Conservation (phyloP, 2,888 invertebrate genomes). For the Drosophila yooni region DNA sequence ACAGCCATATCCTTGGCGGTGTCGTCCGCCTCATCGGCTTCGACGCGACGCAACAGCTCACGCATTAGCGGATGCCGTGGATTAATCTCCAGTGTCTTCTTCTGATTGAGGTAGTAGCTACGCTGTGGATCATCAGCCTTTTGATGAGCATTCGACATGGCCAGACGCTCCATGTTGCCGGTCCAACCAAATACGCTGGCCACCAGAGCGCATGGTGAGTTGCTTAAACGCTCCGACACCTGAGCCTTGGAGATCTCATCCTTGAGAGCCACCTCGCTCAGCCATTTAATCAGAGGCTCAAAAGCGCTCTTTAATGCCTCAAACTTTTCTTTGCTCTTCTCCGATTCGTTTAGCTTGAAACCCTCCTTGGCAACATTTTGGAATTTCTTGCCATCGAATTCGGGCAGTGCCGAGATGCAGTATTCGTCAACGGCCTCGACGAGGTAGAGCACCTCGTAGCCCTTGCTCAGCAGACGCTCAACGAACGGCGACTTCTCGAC, state of each 20-base stretch:
- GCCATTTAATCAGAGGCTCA: constrained; percentile 96
- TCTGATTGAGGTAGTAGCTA: constrained; percentile 94
- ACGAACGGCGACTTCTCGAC: constrained; percentile 97
- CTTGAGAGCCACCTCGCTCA: constrained; percentile 92
- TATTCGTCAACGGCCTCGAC: constrained; percentile 99
- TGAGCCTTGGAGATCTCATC: constrained; percentile 92
- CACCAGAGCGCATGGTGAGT: constrained; percentile 97
- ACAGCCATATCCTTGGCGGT: constrained; percentile 93
- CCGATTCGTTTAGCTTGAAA: constrained; percentile 92
- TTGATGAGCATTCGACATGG: constrained; percentile 97
- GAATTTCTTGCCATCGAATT: constrained; percentile 99
- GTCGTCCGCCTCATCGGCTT: constrained; percentile 91
- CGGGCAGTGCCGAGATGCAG: constrained; percentile 97
- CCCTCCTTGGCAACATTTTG: constrained; percentile 99
- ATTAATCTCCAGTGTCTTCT: constrained; percentile 98
- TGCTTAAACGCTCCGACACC: constrained; percentile 94
- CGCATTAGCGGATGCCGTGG: constrained; percentile 98
- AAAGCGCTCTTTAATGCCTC: constrained; percentile 91
- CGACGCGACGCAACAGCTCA: constrained; percentile 94
- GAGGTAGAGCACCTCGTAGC: constrained; percentile 97
- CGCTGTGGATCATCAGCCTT: constrained; percentile 96
- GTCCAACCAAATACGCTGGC: constrained; percentile 99
- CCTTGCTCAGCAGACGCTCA: constrained; percentile 95
- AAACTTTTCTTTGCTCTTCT: constrained; percentile 89
- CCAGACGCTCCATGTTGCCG: constrained; percentile 99